Conservation (phyloP, 2,797 vertebrate genomes). For the Pogonophryne albipinna region DNA sequence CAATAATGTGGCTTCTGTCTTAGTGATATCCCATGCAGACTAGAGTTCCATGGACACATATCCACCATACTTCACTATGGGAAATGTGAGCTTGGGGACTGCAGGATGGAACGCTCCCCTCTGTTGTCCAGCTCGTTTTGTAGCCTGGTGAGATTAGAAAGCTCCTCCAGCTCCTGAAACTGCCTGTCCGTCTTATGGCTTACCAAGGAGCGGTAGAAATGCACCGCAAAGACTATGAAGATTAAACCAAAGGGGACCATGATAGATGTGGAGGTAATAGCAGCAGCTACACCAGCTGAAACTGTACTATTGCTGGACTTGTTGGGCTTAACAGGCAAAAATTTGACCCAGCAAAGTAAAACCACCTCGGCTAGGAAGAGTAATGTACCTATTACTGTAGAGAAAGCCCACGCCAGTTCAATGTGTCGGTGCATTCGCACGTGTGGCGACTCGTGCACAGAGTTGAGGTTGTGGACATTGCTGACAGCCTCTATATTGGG, state of each 20-base stretch:
- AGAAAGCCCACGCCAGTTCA: slow-evolving; percentile 98
- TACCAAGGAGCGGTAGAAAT: slow-evolving; percentile 97
- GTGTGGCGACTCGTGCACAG: slow-evolving; percentile 96
- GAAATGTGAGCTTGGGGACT: slow-evolving; percentile 90
- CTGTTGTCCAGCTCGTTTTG: slow-evolving; percentile 97
- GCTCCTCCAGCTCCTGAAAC: slow-evolving; percentile 92
- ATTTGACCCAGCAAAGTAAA: slow-evolving; percentile 98
- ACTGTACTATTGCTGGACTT: slow-evolving; percentile 78
- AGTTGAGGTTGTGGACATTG: slow-evolving; percentile 99
- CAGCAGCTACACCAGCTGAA: slow-evolving; percentile 93
- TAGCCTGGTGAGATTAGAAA: slow-evolving; percentile 93
- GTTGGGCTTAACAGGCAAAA: slow-evolving; percentile 90
- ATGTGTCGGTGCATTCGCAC: slow-evolving; percentile 98
- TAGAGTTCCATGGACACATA: slow-evolving; percentile 19
- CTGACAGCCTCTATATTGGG: slow-evolving; percentile 98
- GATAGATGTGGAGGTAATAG: slow-evolving; percentile 96
- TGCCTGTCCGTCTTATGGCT: slow-evolving; percentile 99
- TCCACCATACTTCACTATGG: slow-evolving; percentile 72
- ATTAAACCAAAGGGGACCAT: slow-evolving; percentile 97
- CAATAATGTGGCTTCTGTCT: slow-evolving; percentile 25
- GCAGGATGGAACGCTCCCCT: slow-evolving; percentile 82
- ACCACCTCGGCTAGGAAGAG: slow-evolving; percentile 98
- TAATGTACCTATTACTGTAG: slow-evolving; percentile 96
- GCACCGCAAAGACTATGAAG: slow-evolving; percentile 97
- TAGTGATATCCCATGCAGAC: slow-evolving; percentile 11